Percentiles rank a stretch among this genome's conserved stretches.
Evolutionary conservation across 1,140 invertebrate genomes (phyloP).

Genomic region (Diuraphis noxia): DNA sequence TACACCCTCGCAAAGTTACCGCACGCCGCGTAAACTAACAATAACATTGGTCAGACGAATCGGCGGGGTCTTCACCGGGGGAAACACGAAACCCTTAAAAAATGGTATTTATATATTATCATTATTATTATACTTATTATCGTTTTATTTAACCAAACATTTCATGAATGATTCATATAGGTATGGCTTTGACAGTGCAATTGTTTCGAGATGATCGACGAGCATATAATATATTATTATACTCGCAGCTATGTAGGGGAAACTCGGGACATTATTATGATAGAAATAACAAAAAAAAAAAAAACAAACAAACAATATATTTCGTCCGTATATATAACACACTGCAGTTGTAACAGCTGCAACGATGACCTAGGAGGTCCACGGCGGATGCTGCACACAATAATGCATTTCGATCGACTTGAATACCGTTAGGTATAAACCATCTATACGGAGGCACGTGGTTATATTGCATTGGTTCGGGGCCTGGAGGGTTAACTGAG

Average conservation of each 20-base stretch:
- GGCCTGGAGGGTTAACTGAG: not conserved
- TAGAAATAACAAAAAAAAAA: not conserved
- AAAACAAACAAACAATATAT: slow-evolving; percentile 1
- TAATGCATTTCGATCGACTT: not conserved
- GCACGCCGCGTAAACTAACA: not conserved
- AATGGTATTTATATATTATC: not conserved
- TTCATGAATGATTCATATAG: no score
- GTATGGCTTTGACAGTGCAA: no score
- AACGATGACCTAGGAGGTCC: not conserved
- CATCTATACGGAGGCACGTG: no score
- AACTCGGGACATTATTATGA: not conserved
- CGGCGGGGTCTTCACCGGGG: not conserved
- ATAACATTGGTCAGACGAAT: not conserved
- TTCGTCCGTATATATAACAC: not conserved
- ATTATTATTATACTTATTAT: not conserved
- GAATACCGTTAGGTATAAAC: not conserved
- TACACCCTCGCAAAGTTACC: not conserved
- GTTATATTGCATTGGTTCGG: not conserved
- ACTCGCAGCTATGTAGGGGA: not conserved
- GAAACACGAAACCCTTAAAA: not conserved
- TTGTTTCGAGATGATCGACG: not conserved
- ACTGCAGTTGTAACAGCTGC: not conserved
- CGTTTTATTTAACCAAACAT: not conserved
- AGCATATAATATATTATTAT: not conserved
- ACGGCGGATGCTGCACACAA: not conserved